Evolutionary conservation across 2,888 invertebrate species (phyloP).

Genomic region (Invenusta paracnida): DNA sequence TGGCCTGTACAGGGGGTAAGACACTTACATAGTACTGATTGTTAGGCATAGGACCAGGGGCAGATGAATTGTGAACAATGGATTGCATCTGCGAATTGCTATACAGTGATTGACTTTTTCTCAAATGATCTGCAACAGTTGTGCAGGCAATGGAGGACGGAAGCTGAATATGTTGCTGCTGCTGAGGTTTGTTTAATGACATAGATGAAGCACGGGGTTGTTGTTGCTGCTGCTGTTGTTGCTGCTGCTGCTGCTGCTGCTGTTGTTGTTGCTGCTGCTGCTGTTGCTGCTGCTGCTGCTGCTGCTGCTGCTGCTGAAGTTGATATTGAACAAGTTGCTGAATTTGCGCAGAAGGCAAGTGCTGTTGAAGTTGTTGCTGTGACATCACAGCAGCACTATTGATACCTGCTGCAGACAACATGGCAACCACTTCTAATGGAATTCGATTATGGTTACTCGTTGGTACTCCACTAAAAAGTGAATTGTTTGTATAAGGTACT

Average conservation of each 20-base stretch:
- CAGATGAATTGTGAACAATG: not conserved
- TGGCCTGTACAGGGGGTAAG: not conserved
- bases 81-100: not conserved
- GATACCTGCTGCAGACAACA: not conserved
- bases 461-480: not conserved
- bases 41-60: not conserved
- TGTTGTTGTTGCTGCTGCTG: not conserved
- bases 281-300: not conserved
- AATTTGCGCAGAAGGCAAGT: not conserved
- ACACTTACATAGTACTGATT: not conserved
- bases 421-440: not conserved
- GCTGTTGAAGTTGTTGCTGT: not conserved
- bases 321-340: not conserved
- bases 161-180: too few species aligned
- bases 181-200: not conserved
- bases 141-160: not conserved
- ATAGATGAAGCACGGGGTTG: not conserved
- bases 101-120: not conserved
- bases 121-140: not conserved
- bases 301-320: not conserved
- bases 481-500: not conserved
- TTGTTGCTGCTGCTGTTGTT: not conserved
- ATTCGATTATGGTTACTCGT: not conserved
- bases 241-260: not conserved
- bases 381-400: not conserved